Conservation (phyloP, 2,113 vertebrate species). For the Apaloderma vittatum region DNA sequence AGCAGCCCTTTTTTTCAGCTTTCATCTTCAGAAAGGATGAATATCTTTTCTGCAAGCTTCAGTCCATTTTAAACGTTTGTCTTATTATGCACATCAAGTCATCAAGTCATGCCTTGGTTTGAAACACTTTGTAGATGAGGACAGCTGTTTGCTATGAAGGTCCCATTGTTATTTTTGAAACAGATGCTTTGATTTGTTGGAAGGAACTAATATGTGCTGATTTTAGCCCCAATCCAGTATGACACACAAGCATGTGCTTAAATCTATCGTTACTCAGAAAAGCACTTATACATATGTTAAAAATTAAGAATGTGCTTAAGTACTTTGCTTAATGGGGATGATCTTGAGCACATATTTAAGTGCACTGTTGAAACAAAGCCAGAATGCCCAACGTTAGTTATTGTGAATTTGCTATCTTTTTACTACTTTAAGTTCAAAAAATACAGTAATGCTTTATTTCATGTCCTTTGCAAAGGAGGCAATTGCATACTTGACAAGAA, state of each 20-base stretch:
- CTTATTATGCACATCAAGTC: slow-evolving; percentile 4
- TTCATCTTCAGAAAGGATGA: neutral
- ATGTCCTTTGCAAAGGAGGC: slow-evolving; percentile 29
- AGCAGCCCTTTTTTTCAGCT: neutral
- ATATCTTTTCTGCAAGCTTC: neutral
- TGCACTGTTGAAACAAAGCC: slow-evolving; percentile 56
- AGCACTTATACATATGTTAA: slow-evolving; percentile 65
- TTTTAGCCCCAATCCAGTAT: slow-evolving; percentile 61
- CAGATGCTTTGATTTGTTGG: slow-evolving; percentile 69
- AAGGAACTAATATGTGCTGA: slow-evolving; percentile 65
- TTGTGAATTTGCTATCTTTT: slow-evolving; percentile 61
- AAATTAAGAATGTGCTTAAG: slow-evolving; percentile 73
- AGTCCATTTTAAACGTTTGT: neutral
- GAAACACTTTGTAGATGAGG: slow-evolving; percentile 38
- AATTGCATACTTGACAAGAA: slow-evolving; percentile 33
- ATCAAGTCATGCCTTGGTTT: slow-evolving; percentile 1
- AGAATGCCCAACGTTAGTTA: slow-evolving; percentile 40
- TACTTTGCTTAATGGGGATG: slow-evolving; percentile 63
- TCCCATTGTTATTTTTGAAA: slow-evolving; percentile 69
- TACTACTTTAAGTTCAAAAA: slow-evolving; percentile 56
- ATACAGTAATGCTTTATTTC: slow-evolving; percentile 55
- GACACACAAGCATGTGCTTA: slow-evolving; percentile 67
- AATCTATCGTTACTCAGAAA: slow-evolving; percentile 40
- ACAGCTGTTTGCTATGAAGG: slow-evolving; percentile 69
- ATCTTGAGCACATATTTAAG: slow-evolving; percentile 62